Evolutionary conservation across 2,888 invertebrate species (phyloP).

Genomic region (Eubasilissa splendida): DNA sequence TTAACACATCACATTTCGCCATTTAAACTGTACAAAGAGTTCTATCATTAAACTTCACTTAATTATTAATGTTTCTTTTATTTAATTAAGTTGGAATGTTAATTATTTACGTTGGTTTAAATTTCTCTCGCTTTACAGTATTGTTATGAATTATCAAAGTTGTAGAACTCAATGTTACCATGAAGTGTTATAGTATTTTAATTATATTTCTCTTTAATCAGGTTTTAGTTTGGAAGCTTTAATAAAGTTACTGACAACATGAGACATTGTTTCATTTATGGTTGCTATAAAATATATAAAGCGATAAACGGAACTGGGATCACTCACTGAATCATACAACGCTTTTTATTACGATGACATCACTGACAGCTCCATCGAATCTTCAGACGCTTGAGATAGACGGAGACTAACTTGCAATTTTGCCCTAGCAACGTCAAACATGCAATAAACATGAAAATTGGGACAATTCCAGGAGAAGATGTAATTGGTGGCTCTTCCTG

Average conservation of each 20-base stretch:
- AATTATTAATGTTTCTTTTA: conserved; percentile 7
- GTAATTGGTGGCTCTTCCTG: no score
- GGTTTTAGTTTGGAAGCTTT: conserved; percentile 52
- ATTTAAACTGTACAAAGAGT: conserved; percentile 18
- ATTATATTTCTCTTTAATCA: conserved; percentile 38
- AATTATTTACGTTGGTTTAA: conserved; percentile 17
- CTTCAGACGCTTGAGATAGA: no score
- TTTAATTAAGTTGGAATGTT: conserved; percentile 19
- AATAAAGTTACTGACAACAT: conserved; percentile 53
- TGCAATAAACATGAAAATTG: no score
- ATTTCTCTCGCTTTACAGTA: conserved; percentile 15
- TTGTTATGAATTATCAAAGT: conserved; percentile 28
- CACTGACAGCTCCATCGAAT: no score
- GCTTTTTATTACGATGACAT: no score
- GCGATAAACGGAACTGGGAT: no score
- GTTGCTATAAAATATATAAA: not conserved
- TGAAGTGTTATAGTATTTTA: conserved; percentile 41
- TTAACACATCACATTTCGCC: conserved; percentile 1
- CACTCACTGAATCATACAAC: no score
- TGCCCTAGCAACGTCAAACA: no score
- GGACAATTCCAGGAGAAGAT: no score
- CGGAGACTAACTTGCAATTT: no score
- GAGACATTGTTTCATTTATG: no score
- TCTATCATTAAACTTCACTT: not conserved
- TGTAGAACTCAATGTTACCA: conserved; percentile 44